A percentile compares a stretch with the other conserved stretches of the same genome.
Evolutionary conservation across 1,140 invertebrate species (phyloP).

Genomic region (Ceratina japonica): DNA sequence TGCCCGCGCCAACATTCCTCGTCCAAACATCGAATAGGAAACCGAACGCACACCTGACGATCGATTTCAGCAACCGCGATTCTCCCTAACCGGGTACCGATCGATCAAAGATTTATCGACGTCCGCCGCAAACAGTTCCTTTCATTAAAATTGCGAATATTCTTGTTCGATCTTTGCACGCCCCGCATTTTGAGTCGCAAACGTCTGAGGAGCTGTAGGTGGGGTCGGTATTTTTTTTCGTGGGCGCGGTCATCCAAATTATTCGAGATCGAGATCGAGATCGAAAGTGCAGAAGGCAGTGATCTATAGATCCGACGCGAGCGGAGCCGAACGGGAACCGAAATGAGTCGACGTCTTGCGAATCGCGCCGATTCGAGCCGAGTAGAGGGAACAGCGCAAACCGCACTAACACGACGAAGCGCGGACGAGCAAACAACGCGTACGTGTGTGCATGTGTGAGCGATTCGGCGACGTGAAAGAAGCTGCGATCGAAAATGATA

Average conservation of each 20-base stretch:
- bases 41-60: neutral
- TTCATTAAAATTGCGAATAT: no score
- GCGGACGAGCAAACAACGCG: neutral
- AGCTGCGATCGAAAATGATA: neutral
- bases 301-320: neutral
- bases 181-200: no score
- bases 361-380: neutral
- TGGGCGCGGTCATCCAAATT: neutral
- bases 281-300: neutral
- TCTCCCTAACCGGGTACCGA: no score
- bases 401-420: neutral
- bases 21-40: neutral
- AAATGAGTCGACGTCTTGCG: neutral
- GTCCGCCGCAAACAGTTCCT: no score
- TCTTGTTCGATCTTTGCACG: no score
- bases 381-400: neutral
- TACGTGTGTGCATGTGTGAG: neutral
- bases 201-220: no score
- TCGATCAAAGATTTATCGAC: no score
- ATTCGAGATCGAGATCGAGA: neutral
- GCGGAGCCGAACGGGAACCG: neutral
- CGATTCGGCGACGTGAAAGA: neutral
- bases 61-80: no score
- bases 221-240: no score
- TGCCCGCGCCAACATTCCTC: conserved; percentile 10